Percentiles rank a stretch among this genome's conserved stretches.
Conservation (phyloP, 2,888 invertebrate genomes). For the Luffia ferchaultella region DNA sequence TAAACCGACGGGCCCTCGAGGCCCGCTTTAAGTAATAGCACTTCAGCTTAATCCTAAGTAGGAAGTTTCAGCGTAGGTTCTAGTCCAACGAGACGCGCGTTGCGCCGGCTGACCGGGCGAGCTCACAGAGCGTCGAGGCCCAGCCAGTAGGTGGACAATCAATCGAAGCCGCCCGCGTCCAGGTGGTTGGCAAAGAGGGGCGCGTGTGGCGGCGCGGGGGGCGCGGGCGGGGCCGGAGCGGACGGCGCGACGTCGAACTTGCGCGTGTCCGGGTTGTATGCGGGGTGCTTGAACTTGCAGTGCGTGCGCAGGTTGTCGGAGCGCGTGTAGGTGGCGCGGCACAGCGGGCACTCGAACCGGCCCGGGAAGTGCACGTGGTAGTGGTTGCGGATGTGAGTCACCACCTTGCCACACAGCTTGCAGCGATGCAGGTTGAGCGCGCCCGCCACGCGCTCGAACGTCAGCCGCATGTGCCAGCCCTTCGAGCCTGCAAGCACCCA, state of each 20-base stretch:
- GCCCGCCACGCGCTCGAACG: conserved; percentile 92
- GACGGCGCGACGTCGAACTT: conserved; percentile 80
- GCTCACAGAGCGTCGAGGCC: conserved; percentile 52
- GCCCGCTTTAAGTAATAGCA: conserved; percentile 59
- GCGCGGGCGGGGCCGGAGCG: conserved; percentile 59
- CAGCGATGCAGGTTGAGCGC: conserved; percentile 93
- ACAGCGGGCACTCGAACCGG: conserved; percentile 90
- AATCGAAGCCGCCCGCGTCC: conserved; percentile 62
- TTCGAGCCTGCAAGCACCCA: conserved; percentile 85
- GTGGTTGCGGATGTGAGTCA: conserved; percentile 93
- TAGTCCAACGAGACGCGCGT: conserved; percentile 24
- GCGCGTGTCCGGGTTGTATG: conserved; percentile 85
- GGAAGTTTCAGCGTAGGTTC: conserved; percentile 43
- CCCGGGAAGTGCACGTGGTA: conserved; percentile 94
- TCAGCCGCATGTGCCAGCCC: conserved; percentile 95
- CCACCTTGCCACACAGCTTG: conserved; percentile 94
- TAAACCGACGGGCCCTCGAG: conserved; percentile 41
- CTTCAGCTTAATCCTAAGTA: conserved; percentile 60
- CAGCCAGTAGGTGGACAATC: conserved; percentile 54
- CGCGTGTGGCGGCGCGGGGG: conserved; percentile 58
- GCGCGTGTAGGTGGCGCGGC: conserved; percentile 90
- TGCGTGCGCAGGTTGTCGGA: conserved; percentile 93
- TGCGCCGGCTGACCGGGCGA: conserved; percentile 19
- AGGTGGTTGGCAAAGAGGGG: conserved; percentile 67
- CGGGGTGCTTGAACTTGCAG: conserved; percentile 92